Conservation (phyloP, 2,888 invertebrate species). For the Leistus spinibarbis region DNA sequence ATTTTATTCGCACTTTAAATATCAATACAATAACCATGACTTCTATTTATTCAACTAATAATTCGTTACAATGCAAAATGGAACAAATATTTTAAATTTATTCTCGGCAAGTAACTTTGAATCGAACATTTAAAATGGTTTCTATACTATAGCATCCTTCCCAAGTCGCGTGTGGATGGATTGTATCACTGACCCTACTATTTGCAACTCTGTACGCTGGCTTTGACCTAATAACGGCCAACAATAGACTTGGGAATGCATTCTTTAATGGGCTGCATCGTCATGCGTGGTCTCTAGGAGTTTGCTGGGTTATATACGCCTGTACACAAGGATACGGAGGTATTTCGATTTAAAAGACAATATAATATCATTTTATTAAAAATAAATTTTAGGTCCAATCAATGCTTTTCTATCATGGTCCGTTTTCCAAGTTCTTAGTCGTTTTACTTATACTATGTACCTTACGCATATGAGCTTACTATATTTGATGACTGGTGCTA, state of each 20-base stretch:
- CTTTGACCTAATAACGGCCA: neutral
- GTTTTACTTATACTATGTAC: neutral
- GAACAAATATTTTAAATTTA: too few relatives aligned
- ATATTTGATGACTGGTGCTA: neutral
- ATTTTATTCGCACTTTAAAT: too few relatives aligned
- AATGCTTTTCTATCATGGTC: neutral
- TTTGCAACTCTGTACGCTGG: neutral
- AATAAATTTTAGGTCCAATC: neutral
- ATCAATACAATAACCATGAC: too few relatives aligned
- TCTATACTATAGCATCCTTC: neutral
- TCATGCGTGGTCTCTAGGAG: too few relatives aligned
- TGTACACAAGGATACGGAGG: too few relatives aligned
- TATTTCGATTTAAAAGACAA: neutral
- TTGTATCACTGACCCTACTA: neutral
- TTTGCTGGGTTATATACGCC: too few relatives aligned
- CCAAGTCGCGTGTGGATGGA: neutral
- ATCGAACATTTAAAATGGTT: neutral
- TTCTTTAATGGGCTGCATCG: neutral
- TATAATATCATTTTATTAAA: neutral
- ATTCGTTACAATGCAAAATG: too few relatives aligned
- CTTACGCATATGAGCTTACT: neutral
- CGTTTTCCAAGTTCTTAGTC: neutral
- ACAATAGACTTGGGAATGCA: neutral
- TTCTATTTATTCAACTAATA: too few relatives aligned
- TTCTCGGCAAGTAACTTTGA: too few relatives aligned